Conservation (phyloP, 2,113 vertebrate genomes). For the Toxotes jaculatrix region DNA sequence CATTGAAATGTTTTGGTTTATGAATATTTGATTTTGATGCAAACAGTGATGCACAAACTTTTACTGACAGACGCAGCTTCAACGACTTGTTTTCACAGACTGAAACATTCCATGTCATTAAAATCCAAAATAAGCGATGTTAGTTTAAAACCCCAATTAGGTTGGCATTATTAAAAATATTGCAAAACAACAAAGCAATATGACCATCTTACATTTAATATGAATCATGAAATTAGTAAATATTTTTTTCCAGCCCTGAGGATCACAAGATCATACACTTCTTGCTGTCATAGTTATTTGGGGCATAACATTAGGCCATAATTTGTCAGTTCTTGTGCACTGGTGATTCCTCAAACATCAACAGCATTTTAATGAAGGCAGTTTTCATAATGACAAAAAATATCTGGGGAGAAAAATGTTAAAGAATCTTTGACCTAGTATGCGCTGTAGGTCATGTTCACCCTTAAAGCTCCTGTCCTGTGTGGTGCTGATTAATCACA, state of each 20-base stretch:
- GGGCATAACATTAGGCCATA: neutral
- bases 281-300: slow-evolving; percentile 4
- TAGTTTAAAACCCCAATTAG: neutral
- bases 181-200: neutral
- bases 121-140: neutral
- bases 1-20: neutral
- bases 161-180: neutral
- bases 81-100: neutral
- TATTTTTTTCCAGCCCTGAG: neutral
- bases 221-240: neutral
- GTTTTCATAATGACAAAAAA: neutral
- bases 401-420: slow-evolving; percentile 40
- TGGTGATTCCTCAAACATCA: neutral
- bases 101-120: neutral
- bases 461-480: slow-evolving; percentile 60
- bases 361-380: neutral
- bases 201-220: neutral
- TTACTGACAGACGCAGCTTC: too few relatives aligned
- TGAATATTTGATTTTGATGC: neutral
- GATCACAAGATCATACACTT: neutral
- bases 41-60: neutral
- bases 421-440: slow-evolving; percentile 56
- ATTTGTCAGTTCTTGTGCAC: neutral
- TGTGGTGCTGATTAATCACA: slow-evolving; percentile 69
- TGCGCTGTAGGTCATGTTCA: slow-evolving; percentile 61